Conservation (phyloP, 2,888 invertebrate genomes). For the Ornithoptera priamus region DNA sequence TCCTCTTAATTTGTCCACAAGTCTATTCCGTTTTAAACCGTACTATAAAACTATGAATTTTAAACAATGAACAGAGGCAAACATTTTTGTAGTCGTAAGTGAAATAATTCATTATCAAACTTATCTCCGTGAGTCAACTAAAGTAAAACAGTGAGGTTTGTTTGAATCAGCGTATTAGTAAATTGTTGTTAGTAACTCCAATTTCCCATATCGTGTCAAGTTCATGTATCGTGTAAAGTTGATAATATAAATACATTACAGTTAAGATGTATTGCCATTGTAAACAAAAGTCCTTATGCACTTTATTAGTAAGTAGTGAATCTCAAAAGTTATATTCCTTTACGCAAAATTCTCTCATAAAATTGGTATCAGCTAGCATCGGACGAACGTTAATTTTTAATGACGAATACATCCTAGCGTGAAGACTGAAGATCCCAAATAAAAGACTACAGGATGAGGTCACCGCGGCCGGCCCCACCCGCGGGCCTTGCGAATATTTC, state of each 20-base stretch:
- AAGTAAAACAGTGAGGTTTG: not conserved
- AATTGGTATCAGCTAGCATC: slow-evolving; percentile 6
- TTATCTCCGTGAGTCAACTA: not conserved
- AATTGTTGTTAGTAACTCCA: too few species aligned
- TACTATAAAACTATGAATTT: too few species aligned
- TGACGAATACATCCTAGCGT: slow-evolving; percentile 25
- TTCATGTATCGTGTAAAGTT: too few species aligned
- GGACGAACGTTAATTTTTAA: slow-evolving; percentile 25
- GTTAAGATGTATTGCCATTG: not conserved
- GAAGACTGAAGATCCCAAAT: slow-evolving; percentile 20
- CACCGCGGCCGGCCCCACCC: slow-evolving; percentile 53
- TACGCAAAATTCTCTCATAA: not conserved
- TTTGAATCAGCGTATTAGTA: not conserved
- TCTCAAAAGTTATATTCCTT: slow-evolving; percentile 11
- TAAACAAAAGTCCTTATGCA: not conserved
- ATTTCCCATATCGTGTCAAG: too few species aligned
- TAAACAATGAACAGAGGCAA: too few species aligned
- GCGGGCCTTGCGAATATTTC: slow-evolving; percentile 60
- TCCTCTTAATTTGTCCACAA: too few species aligned
- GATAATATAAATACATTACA: too few species aligned
- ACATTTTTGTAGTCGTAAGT: not conserved
- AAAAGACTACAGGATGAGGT: slow-evolving; percentile 58
- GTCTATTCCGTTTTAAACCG: too few species aligned
- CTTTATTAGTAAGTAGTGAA: slow-evolving; percentile 2
- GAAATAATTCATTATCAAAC: not conserved